phyloP scores from a whole-genome alignment of 2,113 vertebrate genomes.

The Anoplopoma fimbria region DNA sequence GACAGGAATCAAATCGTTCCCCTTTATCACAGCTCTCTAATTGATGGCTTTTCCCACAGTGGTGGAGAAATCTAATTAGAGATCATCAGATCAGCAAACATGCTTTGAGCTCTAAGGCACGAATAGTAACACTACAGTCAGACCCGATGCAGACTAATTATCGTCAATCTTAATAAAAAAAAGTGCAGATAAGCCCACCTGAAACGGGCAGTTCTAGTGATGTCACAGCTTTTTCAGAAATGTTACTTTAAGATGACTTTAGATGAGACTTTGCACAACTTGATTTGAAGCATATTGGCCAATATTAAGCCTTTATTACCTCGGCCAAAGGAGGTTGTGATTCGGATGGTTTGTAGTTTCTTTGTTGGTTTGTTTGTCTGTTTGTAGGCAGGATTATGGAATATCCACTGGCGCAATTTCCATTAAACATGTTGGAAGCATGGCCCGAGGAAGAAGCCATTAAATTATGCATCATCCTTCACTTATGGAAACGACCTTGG shows the following conservation, averaged over 20 bases:
- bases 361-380: neutral
- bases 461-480: neutral
- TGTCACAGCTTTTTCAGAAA: neutral
- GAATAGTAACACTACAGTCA: conserved; percentile 57
- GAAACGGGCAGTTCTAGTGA: neutral
- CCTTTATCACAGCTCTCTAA: conserved; percentile 70
- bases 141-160: conserved; percentile 49
- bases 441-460: neutral
- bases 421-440: neutral
- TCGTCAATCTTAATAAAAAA: conserved; percentile 24
- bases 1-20: conserved; percentile 72
- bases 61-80: conserved; percentile 75
- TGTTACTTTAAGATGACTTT: neutral
- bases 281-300: conserved; percentile 1
- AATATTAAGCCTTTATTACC: no score
- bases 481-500: conserved; percentile 3
- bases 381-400: neutral
- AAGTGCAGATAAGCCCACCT: conserved; percentile 23
- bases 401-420: neutral
- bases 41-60: conserved; percentile 78
- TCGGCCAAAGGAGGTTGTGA: neutral
- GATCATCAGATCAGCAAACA: conserved; percentile 76
- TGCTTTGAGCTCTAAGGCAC: conserved; percentile 50
- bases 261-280: neutral
- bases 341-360: no score